Conservation (phyloP, 2,888 invertebrate genomes). For the Anoncus sp. region DNA sequence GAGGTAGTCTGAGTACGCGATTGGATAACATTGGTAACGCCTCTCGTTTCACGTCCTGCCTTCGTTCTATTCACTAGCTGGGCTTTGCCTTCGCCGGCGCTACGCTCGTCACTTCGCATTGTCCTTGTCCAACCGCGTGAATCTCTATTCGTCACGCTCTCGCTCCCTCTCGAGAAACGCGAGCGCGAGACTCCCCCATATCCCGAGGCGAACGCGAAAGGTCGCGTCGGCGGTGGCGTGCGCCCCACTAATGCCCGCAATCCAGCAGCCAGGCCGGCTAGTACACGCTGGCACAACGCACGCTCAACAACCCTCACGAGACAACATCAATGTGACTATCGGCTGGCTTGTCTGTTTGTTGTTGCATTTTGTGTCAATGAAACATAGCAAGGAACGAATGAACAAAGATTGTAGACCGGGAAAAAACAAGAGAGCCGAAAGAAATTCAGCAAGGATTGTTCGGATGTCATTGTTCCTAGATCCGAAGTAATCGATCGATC, state of each 20-base stretch:
- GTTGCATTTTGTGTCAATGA: background rate
- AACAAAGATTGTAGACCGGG: background rate
- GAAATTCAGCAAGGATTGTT: background rate
- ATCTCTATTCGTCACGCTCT: slow-evolving; percentile 47
- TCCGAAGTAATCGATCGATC: background rate
- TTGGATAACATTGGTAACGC: slow-evolving; percentile 75
- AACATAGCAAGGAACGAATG: background rate
- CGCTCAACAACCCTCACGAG: slow-evolving; percentile 69
- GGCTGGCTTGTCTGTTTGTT: background rate
- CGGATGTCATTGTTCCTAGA: background rate
- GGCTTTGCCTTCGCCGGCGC: slow-evolving; percentile 29
- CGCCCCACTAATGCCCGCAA: slow-evolving; percentile 72
- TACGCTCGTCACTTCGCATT: slow-evolving; percentile 18
- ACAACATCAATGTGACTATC: slow-evolving; percentile 14
- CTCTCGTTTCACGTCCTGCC: slow-evolving; percentile 65
- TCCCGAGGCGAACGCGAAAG: slow-evolving; percentile 53
- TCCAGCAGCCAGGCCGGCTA: slow-evolving; percentile 72
- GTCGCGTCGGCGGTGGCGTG: slow-evolving; percentile 66
- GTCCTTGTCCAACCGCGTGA: slow-evolving; percentile 47
- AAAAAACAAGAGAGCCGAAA: background rate
- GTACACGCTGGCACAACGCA: slow-evolving; percentile 80
- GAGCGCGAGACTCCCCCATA: slow-evolving; percentile 58
- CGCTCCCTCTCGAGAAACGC: slow-evolving; percentile 32
- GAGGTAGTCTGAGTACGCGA: slow-evolving; percentile 56
- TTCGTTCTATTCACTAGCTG: slow-evolving; percentile 50